Evolutionary conservation across 2,797 vertebrate genomes (phyloP).

Genomic region (Dromococcyx pavoninus): DNA sequence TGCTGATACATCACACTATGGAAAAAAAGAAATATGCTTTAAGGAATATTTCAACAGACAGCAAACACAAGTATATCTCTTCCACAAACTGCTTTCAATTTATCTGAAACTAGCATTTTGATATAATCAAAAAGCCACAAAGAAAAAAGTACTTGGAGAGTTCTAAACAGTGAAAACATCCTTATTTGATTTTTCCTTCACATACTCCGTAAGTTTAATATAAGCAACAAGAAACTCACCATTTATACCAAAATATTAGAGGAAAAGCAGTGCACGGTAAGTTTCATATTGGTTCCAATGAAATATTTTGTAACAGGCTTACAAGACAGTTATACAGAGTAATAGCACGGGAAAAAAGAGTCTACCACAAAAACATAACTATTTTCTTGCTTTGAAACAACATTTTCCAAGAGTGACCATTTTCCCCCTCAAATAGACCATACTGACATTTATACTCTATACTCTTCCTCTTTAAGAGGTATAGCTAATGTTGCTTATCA

Average conservation of each 20-base stretch:
- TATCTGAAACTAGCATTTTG: not conserved
- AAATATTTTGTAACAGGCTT: not conserved
- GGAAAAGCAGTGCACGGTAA: not conserved
- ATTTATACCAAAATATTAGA: not conserved
- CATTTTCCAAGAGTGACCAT: not conserved
- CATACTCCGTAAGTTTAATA: not conserved
- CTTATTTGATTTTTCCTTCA: not conserved
- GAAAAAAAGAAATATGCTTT: not conserved
- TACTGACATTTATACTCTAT: too few relatives aligned
- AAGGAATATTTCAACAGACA: not conserved
- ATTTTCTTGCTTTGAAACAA: not conserved
- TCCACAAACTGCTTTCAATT: not conserved
- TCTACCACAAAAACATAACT: not conserved
- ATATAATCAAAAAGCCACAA: not conserved
- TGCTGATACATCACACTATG: fast-evolving
- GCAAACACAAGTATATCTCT: not conserved
- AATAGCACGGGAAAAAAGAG: not conserved
- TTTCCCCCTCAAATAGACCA: not conserved
- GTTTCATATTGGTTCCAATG: not conserved
- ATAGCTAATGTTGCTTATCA: not conserved
- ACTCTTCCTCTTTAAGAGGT: not conserved
- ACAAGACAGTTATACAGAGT: not conserved
- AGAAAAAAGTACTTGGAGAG: not conserved
- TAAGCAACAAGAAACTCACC: not conserved
- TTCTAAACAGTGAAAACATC: not conserved